These are phyloP conservation scores for Synergus laeviventris DNA, from an alignment of 2,888 invertebrate genomes.

Conservation along the genomic window DNA sequence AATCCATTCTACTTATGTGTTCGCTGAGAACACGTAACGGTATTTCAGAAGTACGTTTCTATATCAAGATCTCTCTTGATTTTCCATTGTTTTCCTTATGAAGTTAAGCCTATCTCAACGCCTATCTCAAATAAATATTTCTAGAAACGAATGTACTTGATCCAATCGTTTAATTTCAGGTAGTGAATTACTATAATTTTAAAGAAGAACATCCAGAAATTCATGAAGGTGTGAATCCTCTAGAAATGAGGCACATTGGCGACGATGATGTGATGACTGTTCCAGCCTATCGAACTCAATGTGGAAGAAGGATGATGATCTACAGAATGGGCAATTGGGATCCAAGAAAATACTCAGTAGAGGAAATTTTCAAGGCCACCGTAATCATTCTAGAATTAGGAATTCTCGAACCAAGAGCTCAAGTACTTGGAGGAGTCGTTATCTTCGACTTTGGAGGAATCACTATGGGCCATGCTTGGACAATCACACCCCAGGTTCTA, in stretches of 20 bases:
- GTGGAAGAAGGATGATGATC: slow-evolving; percentile 84
- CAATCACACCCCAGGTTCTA: slow-evolving; percentile 81
- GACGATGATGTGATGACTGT: slow-evolving; percentile 84
- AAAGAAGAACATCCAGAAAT: slow-evolving; percentile 84
- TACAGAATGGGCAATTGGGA: slow-evolving; percentile 88
- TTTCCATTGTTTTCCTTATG: slow-evolving; percentile 25
- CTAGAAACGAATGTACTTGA: not conserved
- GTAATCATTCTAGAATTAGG: slow-evolving; percentile 85
- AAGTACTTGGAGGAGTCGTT: slow-evolving; percentile 86
- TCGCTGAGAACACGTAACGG: slow-evolving; percentile 1
- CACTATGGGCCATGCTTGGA: slow-evolving; percentile 84
- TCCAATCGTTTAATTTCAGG: slow-evolving; percentile 75
- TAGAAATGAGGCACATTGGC: slow-evolving; percentile 81
- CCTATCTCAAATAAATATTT: no score
- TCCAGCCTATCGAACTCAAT: slow-evolving; percentile 86
- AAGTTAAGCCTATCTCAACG: not conserved
- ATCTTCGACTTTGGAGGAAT: slow-evolving; percentile 86
- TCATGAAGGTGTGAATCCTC: slow-evolving; percentile 82
- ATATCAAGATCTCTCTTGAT: slow-evolving; percentile 20
- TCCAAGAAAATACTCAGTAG: slow-evolving; percentile 81
- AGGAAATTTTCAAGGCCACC: slow-evolving; percentile 85
- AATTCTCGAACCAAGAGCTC: slow-evolving; percentile 84
- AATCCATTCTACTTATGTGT: slow-evolving; percentile 25
- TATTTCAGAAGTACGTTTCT: slow-evolving; percentile 9
- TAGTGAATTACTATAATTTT: slow-evolving; percentile 86